Evolutionary conservation across 2,888 invertebrate species (phyloP), one percentile per base, ranked within the genome.

Genomic region (Ochropleura plecta): DNA sequence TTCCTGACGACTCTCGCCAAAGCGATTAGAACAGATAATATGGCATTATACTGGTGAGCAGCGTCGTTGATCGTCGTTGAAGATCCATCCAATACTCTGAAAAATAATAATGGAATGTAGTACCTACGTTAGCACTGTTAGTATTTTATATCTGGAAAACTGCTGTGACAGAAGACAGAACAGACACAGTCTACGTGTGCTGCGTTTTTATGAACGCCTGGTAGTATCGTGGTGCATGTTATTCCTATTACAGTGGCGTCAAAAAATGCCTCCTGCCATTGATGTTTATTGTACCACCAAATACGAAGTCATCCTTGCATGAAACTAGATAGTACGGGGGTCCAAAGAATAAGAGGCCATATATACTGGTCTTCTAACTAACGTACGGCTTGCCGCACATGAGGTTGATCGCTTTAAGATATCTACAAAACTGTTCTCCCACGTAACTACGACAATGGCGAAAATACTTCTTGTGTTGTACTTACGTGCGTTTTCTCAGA

Each of bases 401-500:
- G 1, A 64, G 9, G 20, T 46, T 16, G 20, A 20, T 20, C 16
- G 16, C 46, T 64, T 4, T n/a, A 63, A 20, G 46, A 63, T 6
- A 20, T 20, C 20, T 20, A 20, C 6, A 46, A 20, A 20, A 16
- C 16, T 46, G 20, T 46, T 46, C 14, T 18, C 30, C 30, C 30
- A 30, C 30, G 30, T 30, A 30, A 30, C 30, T 30, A 30, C 30
- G 30, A 30, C 30, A 30, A 30, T 30, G 30, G 30, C 30, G 30
- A 30, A 30, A 30, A 30, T 30, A 30, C 30, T 30, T 30, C 30
- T 30, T 30, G 30, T 30, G 1, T 30, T 30, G 30, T 46, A 75
- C 81, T 82, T 63, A 82, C 82, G 76, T 76, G 42, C 48, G 65
- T 55, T 3, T 65, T 46, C 10, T 84, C 65, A 82, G 72, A 63